phyloP scores from a whole-genome alignment of 1,140 invertebrate genomes.

The Papilio xuthus region DNA sequence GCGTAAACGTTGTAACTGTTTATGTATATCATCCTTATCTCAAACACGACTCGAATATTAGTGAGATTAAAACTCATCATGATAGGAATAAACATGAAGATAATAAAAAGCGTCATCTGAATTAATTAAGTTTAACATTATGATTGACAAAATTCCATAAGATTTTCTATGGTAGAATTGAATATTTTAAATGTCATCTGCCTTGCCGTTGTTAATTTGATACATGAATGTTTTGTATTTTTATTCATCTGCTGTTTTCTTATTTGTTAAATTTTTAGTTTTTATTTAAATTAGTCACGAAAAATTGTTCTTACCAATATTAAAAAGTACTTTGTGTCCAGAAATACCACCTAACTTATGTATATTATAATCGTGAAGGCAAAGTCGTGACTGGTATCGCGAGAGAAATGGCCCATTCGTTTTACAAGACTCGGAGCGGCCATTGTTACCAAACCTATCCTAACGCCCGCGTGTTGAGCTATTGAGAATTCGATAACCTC shows the following conservation, averaged over 20 bases:
- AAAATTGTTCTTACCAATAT: background rate
- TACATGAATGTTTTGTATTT: background rate
- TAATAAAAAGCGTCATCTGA: constrained; percentile 2
- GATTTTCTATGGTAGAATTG: background rate
- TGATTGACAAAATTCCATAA: background rate
- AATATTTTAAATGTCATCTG: background rate
- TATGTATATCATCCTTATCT: background rate
- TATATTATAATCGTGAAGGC: constrained; percentile 24
- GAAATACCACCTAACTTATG: constrained; percentile 1
- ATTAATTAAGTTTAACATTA: constrained; percentile 4
- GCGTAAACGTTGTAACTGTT: background rate
- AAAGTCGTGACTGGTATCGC: constrained; percentile 28
- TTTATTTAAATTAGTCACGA: too few relatives aligned
- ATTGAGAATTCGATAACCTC: constrained; percentile 31
- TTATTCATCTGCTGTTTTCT: too few relatives aligned
- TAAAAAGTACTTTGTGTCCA: constrained; percentile 14
- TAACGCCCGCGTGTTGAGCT: background rate
- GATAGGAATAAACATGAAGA: background rate
- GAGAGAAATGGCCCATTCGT: constrained; percentile 26
- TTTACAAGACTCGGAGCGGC: constrained; percentile 5
- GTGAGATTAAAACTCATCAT: background rate
- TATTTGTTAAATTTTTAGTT: too few relatives aligned
- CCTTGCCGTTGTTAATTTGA: background rate
- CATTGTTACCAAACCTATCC: constrained; percentile 34
- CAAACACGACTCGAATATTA: background rate